Base-by-base conservation (phyloP, 2,888 invertebrate species). In the Mactromeris polynyma region DNA sequence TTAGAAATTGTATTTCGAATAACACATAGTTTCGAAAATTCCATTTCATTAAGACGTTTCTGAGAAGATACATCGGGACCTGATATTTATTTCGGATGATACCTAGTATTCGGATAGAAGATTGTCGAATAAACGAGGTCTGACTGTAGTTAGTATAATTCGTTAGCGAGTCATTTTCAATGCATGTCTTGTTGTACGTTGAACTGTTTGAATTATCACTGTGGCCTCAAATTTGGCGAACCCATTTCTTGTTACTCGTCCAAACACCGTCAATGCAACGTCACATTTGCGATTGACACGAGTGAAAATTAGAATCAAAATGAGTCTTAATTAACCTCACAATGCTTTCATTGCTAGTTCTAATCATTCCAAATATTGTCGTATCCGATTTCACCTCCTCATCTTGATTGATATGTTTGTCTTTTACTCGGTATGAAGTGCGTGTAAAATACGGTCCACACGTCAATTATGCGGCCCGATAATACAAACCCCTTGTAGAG, bases 401-500 rank as follows among this genome's bases (percentile, higher is more conserved):
- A 1, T 9, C 11, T 9, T 83, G 83, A 83, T 83, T 83, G 83
- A 83, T 83, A 83, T 77, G 83, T 83, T 83, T 83, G 83, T 77
- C 19, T 77, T 77, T 40, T 46, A 73, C 42, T 46, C 73, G 83
- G 83, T 77, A 77, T 85, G 85, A 85, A 85, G 85, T 51, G 79
- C 79, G 85, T 80, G 85, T 85, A 38, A 85, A 85, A 79, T 78
- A 42, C 84, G 46, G 64, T 42, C 85, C 73, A 36, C 80, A 80
- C 26, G 85, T 85, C 85, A 85, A 85, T 85, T 85, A 85, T 80
- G 26, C 85, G 31, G 58, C 40, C 40, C 64, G 54, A 54, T 85
- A 78, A 77, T 58, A 21, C 46, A 42, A 85, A 85, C 85, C 77
- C 80, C 73, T 85, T 42, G 21, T 40, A 40, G 51, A 58, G 85